Base-by-base conservation (phyloP, 1,140 invertebrate genomes). In the Drosophila teissieri region DNA sequence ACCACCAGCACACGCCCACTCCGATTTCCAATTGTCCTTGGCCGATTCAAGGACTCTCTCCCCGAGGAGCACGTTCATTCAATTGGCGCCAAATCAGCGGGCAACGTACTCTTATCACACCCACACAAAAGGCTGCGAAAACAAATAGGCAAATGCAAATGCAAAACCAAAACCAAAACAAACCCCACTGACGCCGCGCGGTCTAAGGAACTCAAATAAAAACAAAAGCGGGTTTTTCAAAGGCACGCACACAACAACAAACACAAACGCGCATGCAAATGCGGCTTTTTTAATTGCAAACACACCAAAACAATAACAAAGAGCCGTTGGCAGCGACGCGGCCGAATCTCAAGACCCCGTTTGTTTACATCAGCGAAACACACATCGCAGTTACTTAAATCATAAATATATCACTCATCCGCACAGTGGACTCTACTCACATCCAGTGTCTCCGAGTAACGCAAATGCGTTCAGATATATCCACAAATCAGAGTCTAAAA, bases 281-380 rank as follows among this genome's bases (percentile, higher is more conserved):
- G 79, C 74, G 46, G 78, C 74, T 73, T 80, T 80, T 84, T 80
- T 89, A 88, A 88, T 89, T 89, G 64, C 73, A 65, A 53, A 56
- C 57, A 84, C 45, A 58, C 72, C 60, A 48, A 44, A 62, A 84
- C 46, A 54, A 75, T 52, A 75, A 45, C 27, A 61, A 48, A 27
- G 37, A 53, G 58, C 42, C 53, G 44, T n/a, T 48, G 68, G 39
- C 69, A 78, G 76, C 58, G 60, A 45, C 63, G 56, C 64, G 48
- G 40, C 82, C 53, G 81, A 78, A 80, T 86, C 86, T 90, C 86
- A 90, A 83, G 86, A 90, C 82, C 82, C 86, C 79, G 68, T 90
- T 90, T 90, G 86, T 90, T 90, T 90, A 90, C 84, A 88, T 49
- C 56, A 51, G 49, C 27, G n/a, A 31, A 31, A 15, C 17, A 19